A percentile compares a stretch with the other conserved stretches of the same genome.
phyloP scores from a whole-genome alignment of 2,888 invertebrate species.

The Acanthacorydalis orientalis region DNA sequence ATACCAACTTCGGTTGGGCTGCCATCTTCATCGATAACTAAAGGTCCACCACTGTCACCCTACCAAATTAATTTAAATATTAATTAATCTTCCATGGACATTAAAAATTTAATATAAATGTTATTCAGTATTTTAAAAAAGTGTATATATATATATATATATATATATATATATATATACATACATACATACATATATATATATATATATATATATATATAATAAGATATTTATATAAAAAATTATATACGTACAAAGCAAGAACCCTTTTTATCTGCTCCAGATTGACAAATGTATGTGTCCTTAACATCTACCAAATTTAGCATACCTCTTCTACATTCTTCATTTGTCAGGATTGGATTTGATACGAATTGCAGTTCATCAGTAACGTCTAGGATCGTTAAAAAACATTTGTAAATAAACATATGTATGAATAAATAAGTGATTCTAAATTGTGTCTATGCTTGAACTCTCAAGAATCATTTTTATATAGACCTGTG shows the following conservation, averaged over 20 bases:
- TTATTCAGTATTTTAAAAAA: too few relatives aligned
- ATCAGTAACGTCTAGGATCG: conserved; percentile 6
- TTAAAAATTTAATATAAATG: too few relatives aligned
- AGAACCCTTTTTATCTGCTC: conserved; percentile 11
- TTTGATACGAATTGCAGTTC: conserved; percentile 7
- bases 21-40: conserved; percentile 8
- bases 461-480: too few relatives aligned
- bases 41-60: conserved; percentile 19
- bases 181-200: too few relatives aligned
- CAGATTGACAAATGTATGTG: conserved; percentile 11
- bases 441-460: too few relatives aligned
- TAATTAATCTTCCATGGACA: neutral
- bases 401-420: too few relatives aligned
- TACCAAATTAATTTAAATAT: conserved; percentile 5
- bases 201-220: too few relatives aligned
- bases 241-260: conserved; percentile 13
- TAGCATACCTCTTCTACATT: conserved; percentile 2
- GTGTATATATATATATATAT: too few relatives aligned
- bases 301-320: conserved; percentile 3
- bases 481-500: too few relatives aligned
- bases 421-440: too few relatives aligned
- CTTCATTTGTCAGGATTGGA: conserved; percentile 8
- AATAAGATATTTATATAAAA: neutral
- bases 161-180: too few relatives aligned
- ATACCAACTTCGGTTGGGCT: conserved; percentile 12